Conservation (phyloP, 2,113 vertebrate species). For the Xiphophorus maculatus region DNA sequence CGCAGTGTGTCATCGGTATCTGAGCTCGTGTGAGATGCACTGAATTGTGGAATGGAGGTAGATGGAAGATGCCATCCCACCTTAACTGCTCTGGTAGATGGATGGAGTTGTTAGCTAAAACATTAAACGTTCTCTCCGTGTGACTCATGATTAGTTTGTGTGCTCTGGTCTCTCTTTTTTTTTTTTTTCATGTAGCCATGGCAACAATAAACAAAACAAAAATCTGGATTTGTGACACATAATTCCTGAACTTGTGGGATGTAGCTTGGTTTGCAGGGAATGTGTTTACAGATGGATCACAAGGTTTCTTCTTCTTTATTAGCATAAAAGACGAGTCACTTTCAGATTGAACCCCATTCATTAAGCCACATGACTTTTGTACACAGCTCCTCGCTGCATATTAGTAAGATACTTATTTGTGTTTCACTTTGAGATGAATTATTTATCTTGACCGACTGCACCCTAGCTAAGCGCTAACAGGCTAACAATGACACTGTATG, state of each 20-base stretch:
- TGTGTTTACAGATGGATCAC: not conserved
- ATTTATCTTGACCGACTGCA: too few species aligned
- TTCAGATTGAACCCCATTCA: too few species aligned
- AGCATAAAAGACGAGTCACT: not conserved
- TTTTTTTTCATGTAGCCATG: not conserved
- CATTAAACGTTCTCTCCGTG: not conserved
- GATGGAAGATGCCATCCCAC: not conserved
- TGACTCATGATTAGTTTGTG: not conserved
- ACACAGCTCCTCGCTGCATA: too few species aligned
- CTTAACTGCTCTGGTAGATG: not conserved
- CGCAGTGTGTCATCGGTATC: slow-evolving; percentile 4
- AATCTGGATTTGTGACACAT: too few species aligned
- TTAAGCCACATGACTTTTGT: too few species aligned
- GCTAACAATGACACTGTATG: too few species aligned
- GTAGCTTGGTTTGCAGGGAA: not conserved
- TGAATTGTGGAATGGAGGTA: not conserved
- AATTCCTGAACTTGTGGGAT: not conserved
- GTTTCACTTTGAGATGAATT: too few species aligned
- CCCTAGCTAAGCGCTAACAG: too few species aligned
- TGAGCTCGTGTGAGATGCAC: not conserved
- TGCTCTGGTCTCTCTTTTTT: not conserved
- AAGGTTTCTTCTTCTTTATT: too few species aligned
- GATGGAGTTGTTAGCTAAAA: not conserved
- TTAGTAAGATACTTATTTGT: too few species aligned
- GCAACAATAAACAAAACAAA: too few species aligned